Evolutionary conservation across 2,888 invertebrate genomes (phyloP).

Genomic region (Artemia sinica): DNA sequence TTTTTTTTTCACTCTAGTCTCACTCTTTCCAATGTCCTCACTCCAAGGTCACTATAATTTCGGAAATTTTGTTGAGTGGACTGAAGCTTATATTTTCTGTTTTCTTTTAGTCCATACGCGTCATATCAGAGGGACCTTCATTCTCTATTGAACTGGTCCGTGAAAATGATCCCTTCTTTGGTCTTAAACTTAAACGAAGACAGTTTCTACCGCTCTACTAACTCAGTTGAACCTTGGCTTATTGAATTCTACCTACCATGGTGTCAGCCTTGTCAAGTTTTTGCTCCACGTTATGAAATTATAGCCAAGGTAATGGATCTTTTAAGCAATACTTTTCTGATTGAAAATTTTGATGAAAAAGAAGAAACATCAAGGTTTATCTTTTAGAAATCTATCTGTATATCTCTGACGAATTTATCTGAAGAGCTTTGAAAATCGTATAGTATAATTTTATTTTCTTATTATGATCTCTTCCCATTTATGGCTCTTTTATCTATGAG

Average conservation of each 20-base stretch:
- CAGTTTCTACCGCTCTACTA: slow-evolving; percentile 35
- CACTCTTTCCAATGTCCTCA: too few relatives aligned
- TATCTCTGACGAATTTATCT: not conserved
- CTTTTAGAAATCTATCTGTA: not conserved
- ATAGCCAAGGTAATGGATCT: slow-evolving; percentile 40
- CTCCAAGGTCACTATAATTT: too few relatives aligned
- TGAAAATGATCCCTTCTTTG: slow-evolving; percentile 42
- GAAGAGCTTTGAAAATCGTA: too few relatives aligned
- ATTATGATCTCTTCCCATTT: too few relatives aligned
- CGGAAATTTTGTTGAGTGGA: too few relatives aligned
- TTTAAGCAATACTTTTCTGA: not conserved
- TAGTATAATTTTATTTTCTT: too few relatives aligned
- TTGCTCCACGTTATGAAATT: slow-evolving; percentile 48
- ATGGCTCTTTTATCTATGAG: too few relatives aligned
- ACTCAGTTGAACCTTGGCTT: slow-evolving; percentile 38
- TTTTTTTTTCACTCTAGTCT: slow-evolving; percentile 7
- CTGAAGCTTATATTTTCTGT: not conserved
- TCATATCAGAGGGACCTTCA: slow-evolving; percentile 44
- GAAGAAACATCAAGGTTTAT: not conserved
- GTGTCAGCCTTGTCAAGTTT: slow-evolving; percentile 45
- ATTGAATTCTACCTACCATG: slow-evolving; percentile 52
- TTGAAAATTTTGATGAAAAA: not conserved
- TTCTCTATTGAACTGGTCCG: slow-evolving; percentile 45
- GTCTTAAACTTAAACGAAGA: slow-evolving; percentile 35
- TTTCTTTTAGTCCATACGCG: slow-evolving; percentile 37